Evolutionary conservation across 1,140 invertebrate genomes (phyloP), one percentile per base, ranked within the genome.

Genomic region (Popillia japonica): DNA sequence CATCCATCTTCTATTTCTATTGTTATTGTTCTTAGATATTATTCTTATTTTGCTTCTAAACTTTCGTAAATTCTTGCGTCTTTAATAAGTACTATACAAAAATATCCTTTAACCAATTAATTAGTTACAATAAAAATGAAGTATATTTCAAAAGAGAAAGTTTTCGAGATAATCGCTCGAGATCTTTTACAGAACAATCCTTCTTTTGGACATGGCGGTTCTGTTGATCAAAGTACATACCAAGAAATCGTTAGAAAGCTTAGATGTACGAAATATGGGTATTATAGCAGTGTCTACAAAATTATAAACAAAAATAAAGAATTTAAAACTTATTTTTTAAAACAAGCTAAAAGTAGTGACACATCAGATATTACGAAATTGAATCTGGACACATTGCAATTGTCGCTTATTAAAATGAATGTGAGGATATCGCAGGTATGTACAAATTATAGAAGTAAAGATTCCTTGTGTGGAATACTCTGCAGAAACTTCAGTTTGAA

Each of bases 21-120:
- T 48, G 44, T 48, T 48, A n/a, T 48, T 48, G 44, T 48, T 48
- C 10, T 48, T 48, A 48, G n/a, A 48, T 48, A 14, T 48, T n/a
- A n/a, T 44, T 11, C n/a, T 48, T 48, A n/a, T 48, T 48, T 48
- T n/a, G 42, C 14, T 44, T 44, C 9, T 44, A 44, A 34, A 34
- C 27, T 44, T 44, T 44, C 14, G 14, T 44, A n/a, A 11, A 44
- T n/a, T 44, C 14, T 44, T 9, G 42, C 42, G 9, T 44, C 14
- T n/a, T 44, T 9, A 11, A n/a, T n/a, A 11, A 9, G 14, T 9
- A 9, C 1, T 11, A 9, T 11, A 9, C 10, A n/a, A 10, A 14
- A 48, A 48, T 48, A 14, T 48, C n/a, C 44, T 48, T 48, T 14
- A 11, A 6, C n/a, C 44, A 48, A 48, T 48, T 4, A 34, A 34